Conservation (phyloP, 2,888 invertebrate genomes). For the Tenthredo scrophulariae region DNA sequence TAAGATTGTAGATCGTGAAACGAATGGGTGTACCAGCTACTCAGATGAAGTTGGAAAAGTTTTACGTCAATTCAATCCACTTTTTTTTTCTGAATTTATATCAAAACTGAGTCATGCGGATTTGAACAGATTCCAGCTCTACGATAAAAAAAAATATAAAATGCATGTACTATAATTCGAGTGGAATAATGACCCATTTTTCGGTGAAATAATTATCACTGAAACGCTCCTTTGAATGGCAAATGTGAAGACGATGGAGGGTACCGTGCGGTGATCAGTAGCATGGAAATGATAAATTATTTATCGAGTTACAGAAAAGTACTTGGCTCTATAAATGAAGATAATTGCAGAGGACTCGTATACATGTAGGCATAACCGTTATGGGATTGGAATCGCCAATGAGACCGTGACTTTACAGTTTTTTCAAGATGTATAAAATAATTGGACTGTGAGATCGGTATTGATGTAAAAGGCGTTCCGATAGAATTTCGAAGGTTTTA, state of each 20-base stretch:
- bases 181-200: background rate
- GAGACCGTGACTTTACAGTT: constrained; percentile 21
- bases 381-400: constrained; percentile 24
- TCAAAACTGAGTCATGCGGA: background rate
- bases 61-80: background rate
- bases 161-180: background rate
- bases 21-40: background rate
- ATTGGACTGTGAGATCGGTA: constrained; percentile 28
- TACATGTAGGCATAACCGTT: background rate
- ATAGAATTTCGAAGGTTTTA: background rate
- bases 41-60: constrained; percentile 15
- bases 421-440: background rate
- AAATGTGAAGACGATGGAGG: background rate
- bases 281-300: background rate
- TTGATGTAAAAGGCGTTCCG: constrained; percentile 11
- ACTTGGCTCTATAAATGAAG: background rate
- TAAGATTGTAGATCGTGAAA: constrained; percentile 35
- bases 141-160: background rate
- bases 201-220: background rate
- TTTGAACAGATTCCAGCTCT: background rate
- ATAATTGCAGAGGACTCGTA: constrained; percentile 13
- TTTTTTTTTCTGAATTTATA: background rate
- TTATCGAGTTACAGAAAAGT: constrained; percentile 2
- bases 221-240: background rate
- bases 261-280: background rate